phyloP scores from a whole-genome alignment of 2,113 vertebrate species.

The Fulica atra region DNA sequence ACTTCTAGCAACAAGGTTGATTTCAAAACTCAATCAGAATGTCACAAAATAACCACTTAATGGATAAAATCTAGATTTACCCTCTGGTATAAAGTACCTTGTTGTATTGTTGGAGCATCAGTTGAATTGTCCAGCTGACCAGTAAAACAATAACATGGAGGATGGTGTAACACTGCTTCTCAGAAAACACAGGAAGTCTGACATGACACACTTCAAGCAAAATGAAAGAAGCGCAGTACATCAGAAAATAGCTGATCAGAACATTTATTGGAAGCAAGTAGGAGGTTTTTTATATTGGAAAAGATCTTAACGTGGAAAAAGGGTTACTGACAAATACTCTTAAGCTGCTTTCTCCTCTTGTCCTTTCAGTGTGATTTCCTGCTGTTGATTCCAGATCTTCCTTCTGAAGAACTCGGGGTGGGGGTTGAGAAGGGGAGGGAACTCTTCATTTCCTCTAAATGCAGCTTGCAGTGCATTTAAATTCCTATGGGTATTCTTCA shows the following conservation, averaged over 20 bases:
- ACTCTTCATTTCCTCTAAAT: not conserved
- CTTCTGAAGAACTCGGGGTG: not conserved
- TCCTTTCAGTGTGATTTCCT: not conserved
- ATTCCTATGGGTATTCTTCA: not conserved
- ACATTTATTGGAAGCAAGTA: not conserved
- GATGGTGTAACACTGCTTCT: not conserved
- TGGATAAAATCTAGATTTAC: not conserved
- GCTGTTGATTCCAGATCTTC: not conserved
- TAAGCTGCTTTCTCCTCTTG: not conserved
- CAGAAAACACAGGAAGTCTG: not conserved
- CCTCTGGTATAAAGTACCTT: not conserved
- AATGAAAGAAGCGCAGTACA: rapidly evolving
- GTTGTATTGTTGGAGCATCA: not conserved
- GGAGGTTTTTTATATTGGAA: not conserved
- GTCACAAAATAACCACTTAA: not conserved
- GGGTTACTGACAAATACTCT: not conserved
- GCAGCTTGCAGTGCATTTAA: not conserved
- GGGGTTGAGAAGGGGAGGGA: rapidly evolving
- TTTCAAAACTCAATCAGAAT: not conserved
- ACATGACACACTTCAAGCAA: not conserved
- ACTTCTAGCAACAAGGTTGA: not conserved
- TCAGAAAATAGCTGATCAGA: not conserved
- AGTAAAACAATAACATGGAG: not conserved
- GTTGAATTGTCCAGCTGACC: not conserved
- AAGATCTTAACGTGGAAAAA: rapidly evolving